phyloP scores from a whole-genome alignment of 1,140 invertebrate species.

The Rhopalosiphum maidis region DNA sequence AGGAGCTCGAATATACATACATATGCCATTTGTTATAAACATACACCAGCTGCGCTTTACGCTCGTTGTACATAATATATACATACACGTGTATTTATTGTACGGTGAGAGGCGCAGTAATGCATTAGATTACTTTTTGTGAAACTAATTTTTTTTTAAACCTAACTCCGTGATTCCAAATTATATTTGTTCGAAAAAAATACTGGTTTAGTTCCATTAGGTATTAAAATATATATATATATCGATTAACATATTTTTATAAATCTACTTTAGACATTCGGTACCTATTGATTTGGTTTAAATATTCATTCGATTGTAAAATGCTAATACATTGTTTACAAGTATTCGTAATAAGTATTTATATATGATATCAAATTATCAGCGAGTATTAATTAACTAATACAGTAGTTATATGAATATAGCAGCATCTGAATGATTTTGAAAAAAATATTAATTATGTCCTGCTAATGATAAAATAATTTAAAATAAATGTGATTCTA shows the following conservation, averaged over 20 bases:
- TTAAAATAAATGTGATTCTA: too few species aligned
- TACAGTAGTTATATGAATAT: too few species aligned
- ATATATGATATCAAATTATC: too few species aligned
- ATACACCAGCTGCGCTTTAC: slow-evolving; percentile 3
- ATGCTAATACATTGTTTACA: background rate
- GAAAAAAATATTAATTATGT: too few species aligned
- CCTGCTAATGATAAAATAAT: too few species aligned
- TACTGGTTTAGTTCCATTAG: background rate
- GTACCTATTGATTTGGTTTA: too few species aligned
- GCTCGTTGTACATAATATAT: background rate
- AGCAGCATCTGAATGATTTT: too few species aligned
- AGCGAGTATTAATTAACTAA: too few species aligned
- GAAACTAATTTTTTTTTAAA: background rate
- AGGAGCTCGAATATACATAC: background rate
- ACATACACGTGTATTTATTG: background rate
- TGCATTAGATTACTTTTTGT: background rate
- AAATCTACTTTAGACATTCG: background rate
- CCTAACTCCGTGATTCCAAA: background rate
- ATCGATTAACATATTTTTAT: background rate
- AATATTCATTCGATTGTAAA: background rate
- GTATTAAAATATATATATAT: background rate
- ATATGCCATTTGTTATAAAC: slow-evolving; percentile 5
- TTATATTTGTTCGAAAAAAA: background rate
- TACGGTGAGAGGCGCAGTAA: background rate
- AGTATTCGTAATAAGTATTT: background rate